Conservation (phyloP, 2,888 invertebrate species). For the Erebia epiphron region DNA sequence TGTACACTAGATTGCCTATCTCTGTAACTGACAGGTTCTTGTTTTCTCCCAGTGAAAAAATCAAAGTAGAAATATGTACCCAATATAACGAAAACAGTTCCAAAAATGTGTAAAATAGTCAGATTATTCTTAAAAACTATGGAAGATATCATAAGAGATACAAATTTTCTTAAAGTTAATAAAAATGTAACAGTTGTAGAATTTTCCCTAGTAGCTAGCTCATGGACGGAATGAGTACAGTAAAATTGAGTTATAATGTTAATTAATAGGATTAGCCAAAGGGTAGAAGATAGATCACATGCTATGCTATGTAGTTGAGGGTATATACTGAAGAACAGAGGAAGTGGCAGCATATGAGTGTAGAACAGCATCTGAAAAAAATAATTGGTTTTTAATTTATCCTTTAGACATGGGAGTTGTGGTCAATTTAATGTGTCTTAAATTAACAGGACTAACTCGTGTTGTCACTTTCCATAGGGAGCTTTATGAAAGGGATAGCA, state of each 20-base stretch:
- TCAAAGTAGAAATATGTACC: constrained; percentile 75
- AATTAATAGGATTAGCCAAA: constrained; percentile 59
- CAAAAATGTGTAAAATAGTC: constrained; percentile 63
- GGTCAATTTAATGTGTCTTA: too few species aligned
- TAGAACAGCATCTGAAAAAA: constrained; percentile 75
- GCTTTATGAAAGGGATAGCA: too few species aligned
- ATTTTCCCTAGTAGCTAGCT: constrained; percentile 67
- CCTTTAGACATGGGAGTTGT: too few species aligned
- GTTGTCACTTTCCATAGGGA: too few species aligned
- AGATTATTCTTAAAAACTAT: constrained; percentile 74
- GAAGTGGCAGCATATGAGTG: constrained; percentile 67
- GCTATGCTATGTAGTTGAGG: constrained; percentile 57
- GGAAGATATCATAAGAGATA: constrained; percentile 67
- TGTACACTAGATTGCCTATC: constrained; percentile 38
- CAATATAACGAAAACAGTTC: constrained; percentile 62
- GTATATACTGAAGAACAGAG: constrained; percentile 62
- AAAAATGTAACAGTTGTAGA: constrained; percentile 74
- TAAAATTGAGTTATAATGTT: constrained; percentile 68
- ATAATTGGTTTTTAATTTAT: not conserved
- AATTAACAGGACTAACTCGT: too few species aligned
- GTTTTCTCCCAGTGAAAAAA: constrained; percentile 58
- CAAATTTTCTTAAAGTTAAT: constrained; percentile 70
- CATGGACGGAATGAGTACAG: constrained; percentile 70
- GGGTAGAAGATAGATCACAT: constrained; percentile 47
- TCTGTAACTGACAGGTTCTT: constrained; percentile 62